Conservation (phyloP, 2,113 vertebrate species). For the Pyrgilauda ruficollis region DNA sequence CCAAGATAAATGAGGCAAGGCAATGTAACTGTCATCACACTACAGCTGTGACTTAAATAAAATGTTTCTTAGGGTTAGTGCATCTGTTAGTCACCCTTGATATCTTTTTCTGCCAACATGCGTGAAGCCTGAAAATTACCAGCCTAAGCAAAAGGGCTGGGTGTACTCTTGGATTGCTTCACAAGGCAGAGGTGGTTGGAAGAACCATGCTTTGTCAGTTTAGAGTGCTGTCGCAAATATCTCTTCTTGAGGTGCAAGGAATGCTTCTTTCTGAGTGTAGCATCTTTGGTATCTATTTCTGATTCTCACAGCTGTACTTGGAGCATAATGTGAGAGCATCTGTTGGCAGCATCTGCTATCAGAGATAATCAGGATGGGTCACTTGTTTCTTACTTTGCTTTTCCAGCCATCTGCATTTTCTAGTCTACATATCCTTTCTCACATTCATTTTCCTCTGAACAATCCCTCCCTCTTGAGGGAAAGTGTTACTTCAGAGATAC, state of each 20-base stretch:
- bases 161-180: neutral
- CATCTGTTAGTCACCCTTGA: neutral
- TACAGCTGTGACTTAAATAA: neutral
- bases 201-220: neutral
- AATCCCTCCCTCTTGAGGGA: neutral
- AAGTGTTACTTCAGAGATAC: neutral
- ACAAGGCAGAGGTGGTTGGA: neutral
- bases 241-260: neutral
- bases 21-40: neutral
- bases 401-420: neutral
- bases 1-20: neutral
- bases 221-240: neutral
- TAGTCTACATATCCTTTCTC: neutral
- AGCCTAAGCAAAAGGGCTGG: neutral
- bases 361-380: slow-evolving; percentile 36
- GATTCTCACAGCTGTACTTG: slow-evolving; percentile 18
- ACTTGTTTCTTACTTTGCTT: slow-evolving; percentile 25
- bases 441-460: neutral
- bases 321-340: slow-evolving; percentile 34
- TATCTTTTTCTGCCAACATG: neutral
- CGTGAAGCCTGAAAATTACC: neutral
- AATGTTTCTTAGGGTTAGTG: neutral
- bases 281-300: neutral
- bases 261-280: neutral
- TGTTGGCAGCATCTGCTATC: slow-evolving; percentile 50